A percentile compares a stretch with the other conserved stretches of the same genome.
Conservation (phyloP, 2,888 invertebrate genomes). For the Cacoxenus indagator region DNA sequence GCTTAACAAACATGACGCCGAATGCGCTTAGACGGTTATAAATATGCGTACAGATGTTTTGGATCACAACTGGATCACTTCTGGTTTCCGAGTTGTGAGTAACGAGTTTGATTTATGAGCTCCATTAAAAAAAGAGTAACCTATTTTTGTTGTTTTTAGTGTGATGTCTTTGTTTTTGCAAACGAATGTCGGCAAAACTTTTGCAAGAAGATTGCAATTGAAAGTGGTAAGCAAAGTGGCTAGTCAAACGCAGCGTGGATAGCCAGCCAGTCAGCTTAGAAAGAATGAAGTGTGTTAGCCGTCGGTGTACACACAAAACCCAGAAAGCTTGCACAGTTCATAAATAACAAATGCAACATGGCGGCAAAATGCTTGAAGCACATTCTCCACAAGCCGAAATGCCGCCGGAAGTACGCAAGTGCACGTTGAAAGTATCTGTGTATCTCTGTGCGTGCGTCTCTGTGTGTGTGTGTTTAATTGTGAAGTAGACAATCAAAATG, state of each 20-base stretch:
- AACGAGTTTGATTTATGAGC: conserved; percentile 61
- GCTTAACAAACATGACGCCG: conserved; percentile 2
- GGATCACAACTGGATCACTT: conserved; percentile 68
- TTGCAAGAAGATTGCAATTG: neutral
- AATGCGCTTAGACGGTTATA: conserved; percentile 25
- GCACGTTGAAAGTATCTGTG: neutral
- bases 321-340: conserved; percentile 1
- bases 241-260: too few species aligned
- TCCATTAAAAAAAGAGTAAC: conserved; percentile 47
- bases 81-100: conserved; percentile 52
- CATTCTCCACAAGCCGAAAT: neutral
- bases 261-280: neutral
- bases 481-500: neutral
- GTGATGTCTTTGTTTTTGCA: too few species aligned
- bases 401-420: conserved; percentile 15
- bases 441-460: neutral
- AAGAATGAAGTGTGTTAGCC: neutral
- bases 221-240: too few species aligned
- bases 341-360: conserved; percentile 17
- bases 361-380: neutral
- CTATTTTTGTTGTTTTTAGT: too few species aligned
- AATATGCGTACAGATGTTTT: conserved; percentile 65
- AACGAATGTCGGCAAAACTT: neutral
- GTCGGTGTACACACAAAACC: neutral
- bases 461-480: neutral